Base-by-base conservation (phyloP, 2,888 invertebrate genomes). In the Lucinisca nassula region DNA sequence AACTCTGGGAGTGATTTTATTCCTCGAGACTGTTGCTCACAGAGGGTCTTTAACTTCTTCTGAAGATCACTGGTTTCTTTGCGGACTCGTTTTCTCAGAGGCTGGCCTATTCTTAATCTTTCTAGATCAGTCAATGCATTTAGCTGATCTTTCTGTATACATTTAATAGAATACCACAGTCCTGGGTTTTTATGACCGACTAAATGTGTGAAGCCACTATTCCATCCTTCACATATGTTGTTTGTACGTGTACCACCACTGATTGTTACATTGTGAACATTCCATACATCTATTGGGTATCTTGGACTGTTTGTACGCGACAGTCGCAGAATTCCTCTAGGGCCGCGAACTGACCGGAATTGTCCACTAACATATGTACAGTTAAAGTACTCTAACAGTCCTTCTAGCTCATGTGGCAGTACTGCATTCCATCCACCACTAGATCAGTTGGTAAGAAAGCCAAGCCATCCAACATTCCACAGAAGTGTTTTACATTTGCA, bases 401-500 rank as follows among this genome's bases (percentile, higher is more conserved):
- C n/a, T 6, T n/a, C 27, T 30, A 77, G 38, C n/a, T 10, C 1
- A 10, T 77, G 49, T 37, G 61, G 61, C 21, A 38, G 77, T 55
- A 35, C 6, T 2, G 10, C 77, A 55, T 77, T 6, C 58, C 77
- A 0, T 75, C 74, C 49, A 24, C 6, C 27, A 75, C 74, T 4
- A 38, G 45, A 30, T 49, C 74, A 76, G 55, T n/a, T n/a, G n/a
- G n/a, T n/a, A n/a, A n/a, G n/a, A n/a, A n/a, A n/a, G n/a, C n/a
- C n/a, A n/a, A n/a, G 21, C 35, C 37, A 38, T 77, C 61, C 3
- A 77, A 8, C 77, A 77, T 77, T 35, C 77, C 77, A 55, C 58
- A 55, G 77, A 35, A 77, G 77, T 58, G 58, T 35, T 10, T 32
- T n/a, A 55, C 40, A n/a, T 27, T 21, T 4, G 21, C 38, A 38